Percentiles rank a stretch among this genome's conserved stretches.
Conservation (phyloP, 2,888 invertebrate species). For the Heteromyza rotundicornis region DNA sequence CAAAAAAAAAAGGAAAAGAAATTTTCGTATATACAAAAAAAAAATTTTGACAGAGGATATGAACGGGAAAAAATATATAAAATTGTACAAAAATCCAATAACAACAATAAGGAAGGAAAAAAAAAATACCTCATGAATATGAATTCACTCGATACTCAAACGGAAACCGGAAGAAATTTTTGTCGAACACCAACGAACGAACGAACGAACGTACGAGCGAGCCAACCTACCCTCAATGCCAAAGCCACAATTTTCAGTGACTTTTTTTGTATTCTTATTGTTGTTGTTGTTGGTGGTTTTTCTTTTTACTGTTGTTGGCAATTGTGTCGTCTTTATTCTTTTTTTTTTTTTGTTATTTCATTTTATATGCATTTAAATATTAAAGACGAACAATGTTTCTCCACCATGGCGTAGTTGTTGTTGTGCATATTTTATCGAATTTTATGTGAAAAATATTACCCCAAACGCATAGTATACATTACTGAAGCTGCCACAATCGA, state of each 20-base stretch:
- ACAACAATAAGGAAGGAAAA: background rate
- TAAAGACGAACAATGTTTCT: too few species aligned
- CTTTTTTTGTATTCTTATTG: background rate
- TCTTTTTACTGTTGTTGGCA: background rate
- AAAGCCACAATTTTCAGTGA: conserved; percentile 3
- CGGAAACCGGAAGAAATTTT: conserved; percentile 4
- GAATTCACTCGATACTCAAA: background rate
- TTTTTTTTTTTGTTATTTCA: too few species aligned
- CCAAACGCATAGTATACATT: too few species aligned
- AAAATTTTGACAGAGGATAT: background rate
- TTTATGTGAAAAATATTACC: too few species aligned
- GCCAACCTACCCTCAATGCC: too few species aligned
- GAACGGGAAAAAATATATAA: background rate
- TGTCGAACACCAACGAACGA: background rate
- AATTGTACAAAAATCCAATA: too few species aligned
- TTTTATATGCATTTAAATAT: too few species aligned
- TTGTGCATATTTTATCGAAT: too few species aligned
- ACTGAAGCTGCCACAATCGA: too few species aligned
- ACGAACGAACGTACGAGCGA: too few species aligned
- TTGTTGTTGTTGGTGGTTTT: background rate
- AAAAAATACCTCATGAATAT: conserved; percentile 1
- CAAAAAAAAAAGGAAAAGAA: background rate
- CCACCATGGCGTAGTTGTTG: background rate
- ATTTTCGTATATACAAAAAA: background rate
- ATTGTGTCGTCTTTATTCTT: background rate